Percentiles rank a stretch among this genome's conserved stretches.
Evolutionary conservation across 2,797 vertebrate species (phyloP).

Genomic region (Leuciscus waleckii): DNA sequence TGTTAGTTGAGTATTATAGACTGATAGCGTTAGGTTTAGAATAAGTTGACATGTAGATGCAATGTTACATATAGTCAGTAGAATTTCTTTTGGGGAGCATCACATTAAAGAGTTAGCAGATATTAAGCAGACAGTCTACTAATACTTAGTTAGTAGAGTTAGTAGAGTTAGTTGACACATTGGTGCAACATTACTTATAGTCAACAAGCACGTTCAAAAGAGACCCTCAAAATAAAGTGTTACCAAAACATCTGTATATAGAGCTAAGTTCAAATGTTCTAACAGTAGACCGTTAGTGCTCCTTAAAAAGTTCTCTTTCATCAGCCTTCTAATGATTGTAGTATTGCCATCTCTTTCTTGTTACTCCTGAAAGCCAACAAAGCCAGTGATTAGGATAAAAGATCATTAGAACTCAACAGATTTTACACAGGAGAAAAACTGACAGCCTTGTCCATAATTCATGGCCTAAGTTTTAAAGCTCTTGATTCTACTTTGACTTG

Average conservation of each 20-base stretch:
- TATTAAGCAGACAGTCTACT: no score
- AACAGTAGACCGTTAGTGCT: neutral
- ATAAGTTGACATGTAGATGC: no score
- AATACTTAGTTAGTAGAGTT: no score
- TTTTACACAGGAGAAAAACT: neutral
- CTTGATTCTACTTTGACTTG: neutral
- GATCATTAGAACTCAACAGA: neutral
- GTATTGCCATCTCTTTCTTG: neutral
- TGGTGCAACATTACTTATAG: no score
- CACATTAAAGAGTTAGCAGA: no score
- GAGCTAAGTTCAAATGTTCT: neutral
- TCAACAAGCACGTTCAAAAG: no score
- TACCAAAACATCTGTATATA: neutral
- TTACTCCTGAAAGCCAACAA: neutral
- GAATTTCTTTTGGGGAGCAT: no score
- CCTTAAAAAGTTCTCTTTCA: neutral
- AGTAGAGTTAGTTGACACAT: no score
- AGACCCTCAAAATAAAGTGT: no score
- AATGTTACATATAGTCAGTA: no score
- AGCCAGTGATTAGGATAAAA: neutral
- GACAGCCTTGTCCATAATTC: slow-evolving; percentile 4
- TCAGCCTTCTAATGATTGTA: neutral
- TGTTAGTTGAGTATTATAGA: no score
- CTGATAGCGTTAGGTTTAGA: no score
- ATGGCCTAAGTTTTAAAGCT: neutral